Evolutionary conservation across 2,888 invertebrate genomes (phyloP), one percentile per base, ranked within the genome.

Genomic region (Hydropsyche betteni): DNA sequence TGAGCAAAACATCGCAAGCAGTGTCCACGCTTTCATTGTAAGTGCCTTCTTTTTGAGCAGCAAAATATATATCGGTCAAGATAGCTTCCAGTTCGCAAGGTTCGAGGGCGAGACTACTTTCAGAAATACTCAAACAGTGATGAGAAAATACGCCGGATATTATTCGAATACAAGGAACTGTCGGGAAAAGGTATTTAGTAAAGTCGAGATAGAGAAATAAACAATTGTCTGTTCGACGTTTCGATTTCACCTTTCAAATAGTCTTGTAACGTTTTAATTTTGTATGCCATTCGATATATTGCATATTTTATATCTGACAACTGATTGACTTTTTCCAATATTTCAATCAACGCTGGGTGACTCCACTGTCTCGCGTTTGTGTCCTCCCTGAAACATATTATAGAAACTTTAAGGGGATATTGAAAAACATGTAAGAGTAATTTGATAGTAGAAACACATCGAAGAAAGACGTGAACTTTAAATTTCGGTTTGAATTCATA

Each of bases 261-360:
- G 80, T 87, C 88, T 82, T 92, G 91, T 69, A 92, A 82, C 74
- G 89, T 86, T 79, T 89, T 84, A 79, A 92, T 86, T 85, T 95
- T 95, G 78, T 91, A 89, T 14, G 94, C 94, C 77, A 93, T 90
- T 80, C 94, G 88, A 82, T 95, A 94, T 2, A 91, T 90, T 78
- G 91, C 90, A 84, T 93, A 94, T 82, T 91, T 91, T 77, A 94
- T 91, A 69, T 87, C 88, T 81, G 92, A 91, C 81, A 90, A 91
- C 75, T 90, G 90, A 80, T 90, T 88, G 36, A 92, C 83, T 55
- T 86, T 84, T 79, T 88, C 86, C 81, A 89, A 85, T 14, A 91
- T 87, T 80, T 88, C 88, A 52, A 83, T 82, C 84, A 90, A 91
- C 78, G 88, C 86, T 24, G 90, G 91, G 82, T 91, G 90, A 80